These are phyloP conservation scores for Channa striata DNA, from an alignment of 2,797 vertebrate genomes.

Conservation along the genomic window DNA sequence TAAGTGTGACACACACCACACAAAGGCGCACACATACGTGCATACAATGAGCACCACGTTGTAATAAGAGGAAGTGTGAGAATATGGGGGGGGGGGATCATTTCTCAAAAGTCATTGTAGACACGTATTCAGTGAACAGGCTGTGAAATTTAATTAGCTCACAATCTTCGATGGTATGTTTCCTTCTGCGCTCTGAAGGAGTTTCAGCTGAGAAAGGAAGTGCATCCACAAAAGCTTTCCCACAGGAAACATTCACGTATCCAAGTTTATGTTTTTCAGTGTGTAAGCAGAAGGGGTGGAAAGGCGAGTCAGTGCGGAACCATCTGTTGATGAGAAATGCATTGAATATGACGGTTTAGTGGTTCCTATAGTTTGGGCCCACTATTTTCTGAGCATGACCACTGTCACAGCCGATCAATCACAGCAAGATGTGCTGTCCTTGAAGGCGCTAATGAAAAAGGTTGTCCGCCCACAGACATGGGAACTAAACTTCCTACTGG, in stretches of 20 bases:
- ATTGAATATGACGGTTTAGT: conserved; percentile 37
- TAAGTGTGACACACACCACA: not conserved
- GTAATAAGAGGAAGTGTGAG: conserved; percentile 38
- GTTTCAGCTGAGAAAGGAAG: conserved; percentile 68
- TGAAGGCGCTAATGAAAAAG: conserved; percentile 46
- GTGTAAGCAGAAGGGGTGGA: conserved; percentile 38
- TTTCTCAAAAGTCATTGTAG: conserved; percentile 54
- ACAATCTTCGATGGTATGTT: conserved; percentile 59
- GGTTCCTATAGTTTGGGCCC: conserved; percentile 25
- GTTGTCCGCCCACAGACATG: conserved; percentile 45
- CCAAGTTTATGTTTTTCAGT: conserved; percentile 64
- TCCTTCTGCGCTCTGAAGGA: conserved; percentile 66
- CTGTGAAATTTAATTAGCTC: conserved; percentile 78
- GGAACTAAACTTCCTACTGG: conserved; percentile 47
- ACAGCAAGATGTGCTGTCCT: conserved; percentile 18
- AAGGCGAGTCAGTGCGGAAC: conserved; percentile 38
- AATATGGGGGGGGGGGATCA: conserved; percentile 27
- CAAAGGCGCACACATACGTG: not conserved
- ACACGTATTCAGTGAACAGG: conserved; percentile 58
- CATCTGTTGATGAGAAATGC: conserved; percentile 43
- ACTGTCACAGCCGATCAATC: conserved; percentile 44
- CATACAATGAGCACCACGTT: conserved; percentile 8
- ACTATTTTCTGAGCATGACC: conserved; percentile 22
- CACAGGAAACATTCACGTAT: conserved; percentile 58
- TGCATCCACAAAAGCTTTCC: conserved; percentile 62